These are phyloP conservation scores for Lacanobia wlatinum DNA, from an alignment of 2,888 invertebrate species.

Conservation along the genomic window DNA sequence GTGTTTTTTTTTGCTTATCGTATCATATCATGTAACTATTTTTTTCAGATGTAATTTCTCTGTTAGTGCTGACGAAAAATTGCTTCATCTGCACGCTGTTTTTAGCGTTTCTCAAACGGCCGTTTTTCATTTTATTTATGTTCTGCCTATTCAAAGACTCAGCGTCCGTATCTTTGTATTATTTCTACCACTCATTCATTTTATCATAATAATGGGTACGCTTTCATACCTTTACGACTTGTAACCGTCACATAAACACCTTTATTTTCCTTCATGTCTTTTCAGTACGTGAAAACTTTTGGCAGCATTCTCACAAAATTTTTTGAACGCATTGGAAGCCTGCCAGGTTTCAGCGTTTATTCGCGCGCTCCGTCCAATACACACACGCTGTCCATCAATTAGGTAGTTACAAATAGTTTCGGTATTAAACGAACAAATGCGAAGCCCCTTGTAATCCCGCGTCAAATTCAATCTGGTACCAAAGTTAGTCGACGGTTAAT, in stretches of 20 bases:
- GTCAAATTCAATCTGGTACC: conserved; percentile 81
- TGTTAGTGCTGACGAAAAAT: no score
- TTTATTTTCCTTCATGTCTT: conserved; percentile 55
- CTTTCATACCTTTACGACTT: conserved; percentile 19
- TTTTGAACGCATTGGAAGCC: conserved; percentile 58
- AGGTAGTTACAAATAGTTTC: conserved; percentile 77
- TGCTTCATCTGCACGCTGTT: no score
- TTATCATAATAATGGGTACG: neutral
- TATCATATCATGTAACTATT: no score
- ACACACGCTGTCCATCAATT: conserved; percentile 77
- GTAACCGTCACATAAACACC: conserved; percentile 35
- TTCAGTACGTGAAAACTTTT: conserved; percentile 48
- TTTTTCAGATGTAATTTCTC: no score
- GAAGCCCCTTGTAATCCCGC: conserved; percentile 64
- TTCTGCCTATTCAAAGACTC: neutral
- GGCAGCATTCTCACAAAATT: conserved; percentile 54
- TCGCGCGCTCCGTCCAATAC: conserved; percentile 54
- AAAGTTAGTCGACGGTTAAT: conserved; percentile 76
- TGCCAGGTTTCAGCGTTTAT: conserved; percentile 61
- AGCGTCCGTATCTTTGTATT: neutral
- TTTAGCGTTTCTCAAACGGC: no score
- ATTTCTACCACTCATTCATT: neutral
- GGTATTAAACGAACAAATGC: conserved; percentile 62
- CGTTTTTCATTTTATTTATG: no score
- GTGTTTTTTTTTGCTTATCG: no score